Conservation (phyloP, 2,888 invertebrate species). For the Philereme vetulata region DNA sequence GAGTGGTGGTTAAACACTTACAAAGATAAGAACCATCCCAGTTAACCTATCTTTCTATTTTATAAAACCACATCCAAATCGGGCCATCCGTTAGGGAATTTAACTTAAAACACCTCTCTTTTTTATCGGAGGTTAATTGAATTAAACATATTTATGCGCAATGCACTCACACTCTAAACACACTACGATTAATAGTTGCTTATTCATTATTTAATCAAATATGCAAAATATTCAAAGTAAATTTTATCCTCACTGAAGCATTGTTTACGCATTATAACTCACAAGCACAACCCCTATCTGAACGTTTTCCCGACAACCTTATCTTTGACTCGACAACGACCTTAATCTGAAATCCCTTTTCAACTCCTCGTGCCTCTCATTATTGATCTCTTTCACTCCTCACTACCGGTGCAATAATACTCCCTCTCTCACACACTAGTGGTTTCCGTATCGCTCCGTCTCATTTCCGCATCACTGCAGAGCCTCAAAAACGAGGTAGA, state of each 20-base stretch:
- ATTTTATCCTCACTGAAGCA: constrained; percentile 26
- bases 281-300: constrained; percentile 44
- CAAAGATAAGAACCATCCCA: too few species aligned
- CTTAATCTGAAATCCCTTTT: constrained; percentile 85
- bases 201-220: not conserved
- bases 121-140: too few species aligned
- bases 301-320: constrained; percentile 60
- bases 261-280: constrained; percentile 1
- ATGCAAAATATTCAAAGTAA: not conserved
- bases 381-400: constrained; percentile 85
- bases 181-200: too few species aligned
- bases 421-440: constrained; percentile 52
- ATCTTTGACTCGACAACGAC: constrained; percentile 81
- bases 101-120: too few species aligned
- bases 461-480: constrained; percentile 77
- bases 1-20: too few species aligned
- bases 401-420: constrained; percentile 82
- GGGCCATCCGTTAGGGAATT: too few species aligned
- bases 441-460: constrained; percentile 50
- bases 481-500: constrained; percentile 82
- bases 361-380: constrained; percentile 83
- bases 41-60: too few species aligned
- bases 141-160: too few species aligned
- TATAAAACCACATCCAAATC: too few species aligned
- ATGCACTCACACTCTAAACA: too few species aligned